These are phyloP conservation scores for Drosophila yakuba DNA, from an alignment of 1,140 invertebrate species.

Conservation along the genomic window DNA sequence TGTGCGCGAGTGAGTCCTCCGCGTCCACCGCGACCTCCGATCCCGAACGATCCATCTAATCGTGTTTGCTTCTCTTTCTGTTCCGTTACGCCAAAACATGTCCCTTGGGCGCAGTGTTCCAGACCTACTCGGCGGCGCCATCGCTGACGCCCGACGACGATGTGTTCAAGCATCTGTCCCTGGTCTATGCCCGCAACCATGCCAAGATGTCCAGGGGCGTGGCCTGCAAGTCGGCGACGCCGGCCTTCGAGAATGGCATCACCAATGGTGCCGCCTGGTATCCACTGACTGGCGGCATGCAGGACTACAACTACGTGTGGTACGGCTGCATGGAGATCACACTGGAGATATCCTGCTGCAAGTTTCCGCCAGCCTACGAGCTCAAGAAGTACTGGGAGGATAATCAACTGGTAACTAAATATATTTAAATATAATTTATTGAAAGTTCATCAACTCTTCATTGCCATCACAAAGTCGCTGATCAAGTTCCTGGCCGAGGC, in stretches of 20 bases:
- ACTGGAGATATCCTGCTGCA: conserved; percentile 98
- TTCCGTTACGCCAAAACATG: conserved; percentile 84
- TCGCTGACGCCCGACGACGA: conserved; percentile 97
- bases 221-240: conserved; percentile 90
- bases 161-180: conserved; percentile 95
- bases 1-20: conserved; percentile 90
- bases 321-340: conserved; percentile 99
- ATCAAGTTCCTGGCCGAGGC: conserved; percentile 95
- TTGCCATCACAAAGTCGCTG: conserved; percentile 86
- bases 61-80: conserved; percentile 22
- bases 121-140: conserved; percentile 90
- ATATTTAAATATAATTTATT: not conserved
- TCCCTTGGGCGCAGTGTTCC: conserved; percentile 90
- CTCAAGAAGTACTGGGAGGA: conserved; percentile 97
- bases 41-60: conserved; percentile 41
- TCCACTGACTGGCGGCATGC: conserved; percentile 95
- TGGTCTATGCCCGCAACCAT: conserved; percentile 95
- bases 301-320: conserved; percentile 99
- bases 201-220: conserved; percentile 93
- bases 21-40: not conserved
- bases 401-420: conserved; percentile 91
- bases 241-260: conserved; percentile 93
- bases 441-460: not conserved
- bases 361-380: conserved; percentile 94
- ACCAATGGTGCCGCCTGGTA: conserved; percentile 98